phyloP scores from a whole-genome alignment of 2,797 vertebrate species.

The Luscinia luscinia region DNA sequence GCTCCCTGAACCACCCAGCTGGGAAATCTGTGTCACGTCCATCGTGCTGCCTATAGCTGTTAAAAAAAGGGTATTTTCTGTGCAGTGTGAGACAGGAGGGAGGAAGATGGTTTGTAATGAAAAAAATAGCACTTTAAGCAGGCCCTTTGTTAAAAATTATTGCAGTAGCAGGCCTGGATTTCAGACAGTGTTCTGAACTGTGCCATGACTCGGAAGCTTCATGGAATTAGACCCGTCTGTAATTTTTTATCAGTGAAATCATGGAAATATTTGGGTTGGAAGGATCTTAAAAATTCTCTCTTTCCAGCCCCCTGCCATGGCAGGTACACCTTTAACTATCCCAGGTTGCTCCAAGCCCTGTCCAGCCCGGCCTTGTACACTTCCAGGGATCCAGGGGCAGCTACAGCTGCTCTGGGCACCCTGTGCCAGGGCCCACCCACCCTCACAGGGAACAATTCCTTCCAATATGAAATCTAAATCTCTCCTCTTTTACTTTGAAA shows the following conservation, averaged over 20 bases:
- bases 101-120: not conserved
- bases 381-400: not conserved
- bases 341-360: not conserved
- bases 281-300: not conserved
- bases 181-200: not conserved
- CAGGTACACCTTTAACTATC: not conserved
- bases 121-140: not conserved
- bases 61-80: not conserved
- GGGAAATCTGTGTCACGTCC: not conserved
- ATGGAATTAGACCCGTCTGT: not conserved
- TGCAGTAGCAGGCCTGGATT: not conserved
- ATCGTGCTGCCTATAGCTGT: not conserved
- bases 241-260: not conserved
- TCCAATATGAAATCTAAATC: not conserved
- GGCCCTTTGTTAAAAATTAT: not conserved
- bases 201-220: fast-evolving
- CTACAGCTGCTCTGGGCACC: not conserved
- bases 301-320: not conserved
- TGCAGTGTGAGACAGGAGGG: not conserved
- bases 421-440: not conserved
- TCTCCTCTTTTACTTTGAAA: not conserved
- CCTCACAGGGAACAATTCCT: not conserved
- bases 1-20: not conserved
- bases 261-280: not conserved
- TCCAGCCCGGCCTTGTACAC: not conserved